Conservation (phyloP, 2,797 vertebrate species). For the Ctenosaura bakeri region DNA sequence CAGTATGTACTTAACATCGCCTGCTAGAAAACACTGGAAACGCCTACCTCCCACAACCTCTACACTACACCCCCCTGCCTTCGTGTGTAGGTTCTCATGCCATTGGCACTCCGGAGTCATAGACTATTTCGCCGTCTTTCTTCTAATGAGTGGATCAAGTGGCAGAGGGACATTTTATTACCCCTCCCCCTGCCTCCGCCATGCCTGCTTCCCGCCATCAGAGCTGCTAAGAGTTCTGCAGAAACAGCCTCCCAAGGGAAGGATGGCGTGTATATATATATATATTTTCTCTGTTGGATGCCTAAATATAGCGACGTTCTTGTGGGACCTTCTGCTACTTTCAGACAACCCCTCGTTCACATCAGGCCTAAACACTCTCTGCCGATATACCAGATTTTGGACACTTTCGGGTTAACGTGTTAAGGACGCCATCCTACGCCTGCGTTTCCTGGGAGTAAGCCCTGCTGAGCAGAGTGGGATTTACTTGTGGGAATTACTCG, state of each 20-base stretch:
- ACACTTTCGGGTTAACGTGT: neutral
- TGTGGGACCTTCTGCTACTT: neutral
- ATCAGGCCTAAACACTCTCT: neutral
- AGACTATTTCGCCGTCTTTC: neutral
- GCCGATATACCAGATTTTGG: neutral
- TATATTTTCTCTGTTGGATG: neutral
- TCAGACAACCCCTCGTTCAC: neutral
- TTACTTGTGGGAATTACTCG: neutral
- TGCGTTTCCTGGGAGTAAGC: too few species aligned
- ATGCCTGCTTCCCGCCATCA: neutral
- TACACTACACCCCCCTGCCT: neutral
- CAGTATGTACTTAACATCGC: neutral
- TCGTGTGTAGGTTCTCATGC: neutral
- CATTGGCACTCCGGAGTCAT: neutral
- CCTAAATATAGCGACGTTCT: neutral
- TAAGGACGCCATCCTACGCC: too few species aligned
- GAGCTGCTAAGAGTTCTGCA: neutral
- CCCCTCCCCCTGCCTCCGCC: too few species aligned
- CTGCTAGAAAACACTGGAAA: constrained; percentile 19
- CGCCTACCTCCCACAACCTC: neutral
- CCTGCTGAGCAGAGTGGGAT: neutral
- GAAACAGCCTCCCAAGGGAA: constrained; percentile 18
- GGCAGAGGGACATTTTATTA: neutral
- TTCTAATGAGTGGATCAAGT: neutral
- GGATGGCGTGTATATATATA: neutral